These are phyloP conservation scores for Scomberomorus guttatus DNA, from an alignment of 2,797 vertebrate species.

Conservation along the genomic window DNA sequence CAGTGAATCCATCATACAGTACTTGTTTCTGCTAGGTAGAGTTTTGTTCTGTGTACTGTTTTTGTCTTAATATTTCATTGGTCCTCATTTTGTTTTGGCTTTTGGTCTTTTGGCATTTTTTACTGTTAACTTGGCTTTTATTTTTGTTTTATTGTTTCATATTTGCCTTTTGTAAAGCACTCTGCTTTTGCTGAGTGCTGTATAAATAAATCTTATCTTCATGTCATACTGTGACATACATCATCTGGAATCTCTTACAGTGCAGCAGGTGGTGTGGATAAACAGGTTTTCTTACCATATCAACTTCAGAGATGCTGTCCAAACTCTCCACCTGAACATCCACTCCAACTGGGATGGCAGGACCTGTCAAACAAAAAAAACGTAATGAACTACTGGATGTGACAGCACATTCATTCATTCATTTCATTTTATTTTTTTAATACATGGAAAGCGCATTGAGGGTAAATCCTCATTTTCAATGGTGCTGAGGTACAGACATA, in stretches of 20 bases:
- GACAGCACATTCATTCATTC: not conserved
- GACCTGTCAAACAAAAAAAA: conserved; percentile 83
- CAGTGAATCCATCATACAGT: not conserved
- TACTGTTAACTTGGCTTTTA: too few relatives aligned
- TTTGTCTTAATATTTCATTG: too few relatives aligned
- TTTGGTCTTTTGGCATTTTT: too few relatives aligned
- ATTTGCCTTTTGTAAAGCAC: not conserved
- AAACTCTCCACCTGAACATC: conserved; percentile 98
- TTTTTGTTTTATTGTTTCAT: not conserved
- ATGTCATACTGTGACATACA: not conserved
- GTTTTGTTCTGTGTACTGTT: too few relatives aligned
- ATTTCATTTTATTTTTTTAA: too few relatives aligned
- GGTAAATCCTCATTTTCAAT: too few relatives aligned
- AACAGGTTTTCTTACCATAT: conserved; percentile 88
- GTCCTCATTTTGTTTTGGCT: too few relatives aligned
- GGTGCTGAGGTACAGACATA: too few relatives aligned
- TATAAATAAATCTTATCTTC: not conserved
- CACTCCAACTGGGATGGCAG: conserved; percentile 95
- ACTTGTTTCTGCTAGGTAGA: too few relatives aligned
- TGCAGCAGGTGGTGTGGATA: not conserved
- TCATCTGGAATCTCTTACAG: not conserved
- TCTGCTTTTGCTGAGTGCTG: not conserved
- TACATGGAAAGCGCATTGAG: too few relatives aligned
- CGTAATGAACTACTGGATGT: conserved; percentile 6
- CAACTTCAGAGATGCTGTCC: conserved; percentile 98